Base-by-base conservation (phyloP, 1,140 invertebrate genomes). In the Xylocopa sonorina region DNA sequence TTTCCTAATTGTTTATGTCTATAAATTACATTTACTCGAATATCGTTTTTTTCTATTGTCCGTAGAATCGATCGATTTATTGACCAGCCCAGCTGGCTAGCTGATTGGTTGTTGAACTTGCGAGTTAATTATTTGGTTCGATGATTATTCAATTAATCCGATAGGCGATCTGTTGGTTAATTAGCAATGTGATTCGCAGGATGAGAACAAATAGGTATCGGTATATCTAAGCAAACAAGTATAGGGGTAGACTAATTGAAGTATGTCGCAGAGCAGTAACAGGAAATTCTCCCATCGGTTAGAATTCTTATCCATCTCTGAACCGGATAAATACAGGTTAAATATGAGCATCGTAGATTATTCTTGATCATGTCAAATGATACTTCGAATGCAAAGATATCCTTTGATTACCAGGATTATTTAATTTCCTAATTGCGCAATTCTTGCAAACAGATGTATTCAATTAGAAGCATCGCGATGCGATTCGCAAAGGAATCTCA, bases 21-120 rank as follows among this genome's bases (percentile, higher is more conserved):
- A 55, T 57, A 29, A 43, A n/a, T 43, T 57, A 43, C 16, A 18
- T 29, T 21, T 16, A 12, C 3, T 18, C 27, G n/a, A 12, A 4
- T 18, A n/a, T 14, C 38, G 34, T 4, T 41, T 57, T 71, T 57
- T 57, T 43, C 29, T 14, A 12, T 38, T 51, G 14, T 46, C 27
- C 18, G 0, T 32, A 38, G 50, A 32, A 43, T 62, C 50, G 43
- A 63, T 63, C 21, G 12, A 10, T 38, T 43, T 43, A 41, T 32
- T 71, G 27, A 29, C 24, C 21, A 43, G 5, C 67, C n/a, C 27
- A 12, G 34, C 27, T 29, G 21, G 18, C n/a, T 27, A 7, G 64
- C 10, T 34, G 64, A 68, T 68, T 38, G 64, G 46, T 51, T 68
- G 64, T 68, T 68, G 34, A 68, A 51, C 32, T 34, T 46, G 64